Evolutionary conservation across 2,888 invertebrate genomes (phyloP).

Genomic region (Pasiphila rectangulata): DNA sequence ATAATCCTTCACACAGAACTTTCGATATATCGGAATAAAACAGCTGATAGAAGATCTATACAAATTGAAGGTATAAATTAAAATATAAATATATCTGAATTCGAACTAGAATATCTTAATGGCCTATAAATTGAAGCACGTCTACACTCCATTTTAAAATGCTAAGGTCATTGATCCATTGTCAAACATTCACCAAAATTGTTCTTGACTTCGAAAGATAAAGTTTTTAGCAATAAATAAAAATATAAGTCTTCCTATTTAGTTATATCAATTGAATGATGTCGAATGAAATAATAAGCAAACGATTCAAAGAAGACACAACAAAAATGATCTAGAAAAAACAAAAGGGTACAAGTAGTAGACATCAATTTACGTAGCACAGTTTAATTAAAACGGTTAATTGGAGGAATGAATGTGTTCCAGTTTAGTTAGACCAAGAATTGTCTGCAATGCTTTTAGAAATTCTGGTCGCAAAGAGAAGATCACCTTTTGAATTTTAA

Average conservation of each 20-base stretch:
- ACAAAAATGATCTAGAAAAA: constrained; percentile 8
- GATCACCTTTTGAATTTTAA: neutral
- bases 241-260: too few relatives aligned
- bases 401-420: constrained; percentile 40
- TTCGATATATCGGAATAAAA: too few relatives aligned
- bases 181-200: constrained; percentile 15
- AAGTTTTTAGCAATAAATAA: neutral
- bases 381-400: constrained; percentile 44
- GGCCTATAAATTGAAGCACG: neutral
- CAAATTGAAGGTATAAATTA: too few relatives aligned
- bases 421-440: constrained; percentile 1
- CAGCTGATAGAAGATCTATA: too few relatives aligned
- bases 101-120: neutral
- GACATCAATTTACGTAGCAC: constrained; percentile 23
- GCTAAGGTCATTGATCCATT: constrained; percentile 26
- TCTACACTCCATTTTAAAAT: constrained; percentile 20
- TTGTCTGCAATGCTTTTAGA: constrained; percentile 2
- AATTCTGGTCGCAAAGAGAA: neutral
- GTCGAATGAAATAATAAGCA: too few relatives aligned
- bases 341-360: constrained; percentile 24
- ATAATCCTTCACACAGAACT: too few relatives aligned
- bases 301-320: too few relatives aligned
- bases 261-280: too few relatives aligned
- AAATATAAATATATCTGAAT: neutral
- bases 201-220: neutral